Base-by-base conservation (phyloP, 2,888 invertebrate genomes). In the Chymomyza procnemis region DNA sequence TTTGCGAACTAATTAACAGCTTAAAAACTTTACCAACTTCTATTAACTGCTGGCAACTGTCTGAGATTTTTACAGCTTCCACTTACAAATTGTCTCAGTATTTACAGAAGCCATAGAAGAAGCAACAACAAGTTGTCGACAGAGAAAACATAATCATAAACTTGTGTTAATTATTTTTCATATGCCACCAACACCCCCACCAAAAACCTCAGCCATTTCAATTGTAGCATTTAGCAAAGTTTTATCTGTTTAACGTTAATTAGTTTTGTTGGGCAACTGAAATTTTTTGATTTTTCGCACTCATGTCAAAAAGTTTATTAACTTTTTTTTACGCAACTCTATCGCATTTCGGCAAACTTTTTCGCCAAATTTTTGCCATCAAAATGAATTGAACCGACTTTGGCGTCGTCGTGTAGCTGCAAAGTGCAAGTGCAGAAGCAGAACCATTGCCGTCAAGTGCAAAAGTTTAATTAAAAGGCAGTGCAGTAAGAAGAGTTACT, bases 401-500 rank as follows among this genome's bases (percentile, higher is more conserved):
- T 60, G 57, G 59, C 67, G 64, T 64, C 67, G 64, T 64, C 62
- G 55, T 46, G 61, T 60, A 9, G 56, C 56, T 47, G 47, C 50
- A 18, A 19, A 19, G 18, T 18, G 50, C 50, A 16, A 18, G 18
- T 12, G 41, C 58, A n/a, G 56, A 14, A 8, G 67, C 63, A 68
- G 61, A 66, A 73, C 73, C 76, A 86, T 76, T 84, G 82, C 85
- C 78, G 73, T 85, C 88, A 88, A 89, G 89, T 85, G 89, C 89
- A 74, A 90, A 89, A 89, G 82, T 89, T 89, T 89, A 89, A 89
- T 89, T 90, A 90, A 89, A 89, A 76, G 79, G 56, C 71, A 62
- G 70, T 59, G 63, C 66, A 46, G 57, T 57, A 18, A 30, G 54
- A 16, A 22, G 8, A 50, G 16, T 58, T 16, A 21, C 19, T n/a